Evolutionary conservation across 23 tunicate genomes (phyloP), one percentile per base, ranked within the genome.

Genomic region (Styela clava): DNA sequence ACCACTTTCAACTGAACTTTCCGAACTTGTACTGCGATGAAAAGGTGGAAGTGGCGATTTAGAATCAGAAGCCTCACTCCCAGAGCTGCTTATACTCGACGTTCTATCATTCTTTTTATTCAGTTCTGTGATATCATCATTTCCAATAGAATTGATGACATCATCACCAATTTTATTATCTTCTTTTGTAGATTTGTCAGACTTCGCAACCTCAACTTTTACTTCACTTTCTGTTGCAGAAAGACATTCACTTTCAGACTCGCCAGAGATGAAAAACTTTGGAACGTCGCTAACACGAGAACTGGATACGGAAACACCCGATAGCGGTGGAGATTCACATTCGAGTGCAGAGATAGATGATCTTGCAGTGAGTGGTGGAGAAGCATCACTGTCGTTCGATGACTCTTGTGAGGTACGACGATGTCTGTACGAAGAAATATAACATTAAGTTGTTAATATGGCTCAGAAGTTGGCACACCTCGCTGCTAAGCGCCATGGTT

Each of bases 1-100:
- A 64, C 69, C 74, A 35, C 94, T 84, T 0, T 80, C 85, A 0
- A 79, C 29, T 1, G 94, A 88, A 35, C 94, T 88, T 64, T 84
- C 94, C 0, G 94, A 88, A 33, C 85, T 79, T 33, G 77, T 83
- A 20, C 87, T 69, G 24, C 81, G 65, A 44, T 76, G 81, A 31
- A 33, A 56, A 21, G 81, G 62, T 21, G 33, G 25, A 2, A 76
- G 28, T 25, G 81, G 81, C 9, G 81, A 76, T 2, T 81, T 56
- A 64, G 62, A 70, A 2, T 51, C 85, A n/a, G 90, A 69, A 2
- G 74, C 61, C 12, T 35, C 73, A 52, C 69, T 65, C 33, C 72
- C 73, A 21, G 31, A 52, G 73, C 79, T 78, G 62, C 74, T 36
- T 31, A 82, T 76, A 52, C 81, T 76, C 24, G 64, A 52, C n/a